Conservation (phyloP, 2,113 vertebrate species). For the Gobio gobio region DNA sequence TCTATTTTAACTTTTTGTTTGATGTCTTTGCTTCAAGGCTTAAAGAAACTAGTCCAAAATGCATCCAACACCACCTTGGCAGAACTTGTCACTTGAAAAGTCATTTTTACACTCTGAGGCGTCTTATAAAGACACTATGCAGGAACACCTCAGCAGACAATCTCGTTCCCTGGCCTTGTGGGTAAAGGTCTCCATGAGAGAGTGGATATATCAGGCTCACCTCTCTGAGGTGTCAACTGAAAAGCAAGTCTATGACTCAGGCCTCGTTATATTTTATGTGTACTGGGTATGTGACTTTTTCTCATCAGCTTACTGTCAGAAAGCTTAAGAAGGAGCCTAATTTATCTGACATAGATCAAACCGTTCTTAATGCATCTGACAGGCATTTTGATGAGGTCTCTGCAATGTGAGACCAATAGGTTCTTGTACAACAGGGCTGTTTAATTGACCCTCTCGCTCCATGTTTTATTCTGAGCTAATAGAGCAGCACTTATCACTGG, state of each 20-base stretch:
- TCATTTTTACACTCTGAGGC: neutral
- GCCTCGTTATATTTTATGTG: constrained; percentile 64
- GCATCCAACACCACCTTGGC: neutral
- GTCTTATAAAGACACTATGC: constrained; percentile 30
- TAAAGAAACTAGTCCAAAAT: neutral
- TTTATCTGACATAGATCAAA: constrained; percentile 73
- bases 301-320: constrained; percentile 63
- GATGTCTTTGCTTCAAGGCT: neutral
- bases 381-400: constrained; percentile 70
- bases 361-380: constrained; percentile 66
- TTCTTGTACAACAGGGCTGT: constrained; percentile 56
- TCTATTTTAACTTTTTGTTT: neutral
- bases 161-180: constrained; percentile 8
- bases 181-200: constrained; percentile 29
- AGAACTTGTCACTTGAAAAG: constrained; percentile 7
- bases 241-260: constrained; percentile 53
- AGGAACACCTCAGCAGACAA: constrained; percentile 35
- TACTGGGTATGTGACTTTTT: constrained; percentile 57
- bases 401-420: constrained; percentile 57
- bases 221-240: constrained; percentile 26
- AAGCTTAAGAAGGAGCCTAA: constrained; percentile 66
- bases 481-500: constrained; percentile 58
- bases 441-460: constrained; percentile 61
- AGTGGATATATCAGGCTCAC: constrained; percentile 31
- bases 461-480: constrained; percentile 58